These are phyloP conservation scores for Nasonovia ribisnigri DNA, from an alignment of 2,888 invertebrate genomes.

Conservation along the genomic window DNA sequence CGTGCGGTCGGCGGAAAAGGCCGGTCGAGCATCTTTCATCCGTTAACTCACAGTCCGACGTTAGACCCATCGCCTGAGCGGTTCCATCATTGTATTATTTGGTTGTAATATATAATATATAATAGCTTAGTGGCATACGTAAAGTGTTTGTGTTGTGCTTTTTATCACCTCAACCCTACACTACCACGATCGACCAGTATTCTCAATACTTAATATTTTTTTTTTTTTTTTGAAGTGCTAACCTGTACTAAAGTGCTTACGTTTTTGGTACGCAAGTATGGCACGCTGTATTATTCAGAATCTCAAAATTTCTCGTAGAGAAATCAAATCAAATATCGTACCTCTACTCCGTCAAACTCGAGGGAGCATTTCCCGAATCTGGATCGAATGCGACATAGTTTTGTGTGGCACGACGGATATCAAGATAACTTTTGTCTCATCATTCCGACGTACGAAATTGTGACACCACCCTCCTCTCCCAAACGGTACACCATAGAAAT, in stretches of 20 bases:
- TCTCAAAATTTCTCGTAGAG: not conserved
- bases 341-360: not conserved
- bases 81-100: no score
- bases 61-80: no score
- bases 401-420: not conserved
- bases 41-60: no score
- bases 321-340: not conserved
- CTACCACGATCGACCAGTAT: no score
- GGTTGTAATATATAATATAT: no score
- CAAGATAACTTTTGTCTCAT: not conserved
- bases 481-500: not conserved
- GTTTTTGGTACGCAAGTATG: not conserved
- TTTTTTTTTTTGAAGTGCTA: not conserved
- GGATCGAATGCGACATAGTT: not conserved
- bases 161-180: no score
- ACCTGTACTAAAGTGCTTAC: no score
- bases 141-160: no score
- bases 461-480: not conserved
- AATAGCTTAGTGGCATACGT: no score
- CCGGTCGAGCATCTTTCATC: no score
- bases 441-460: not conserved
- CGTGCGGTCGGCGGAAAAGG: no score
- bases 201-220: not conserved
- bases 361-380: not conserved
- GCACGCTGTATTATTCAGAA: not conserved